Conservation (phyloP, 2,113 vertebrate genomes). For the Panthera uncia region DNA sequence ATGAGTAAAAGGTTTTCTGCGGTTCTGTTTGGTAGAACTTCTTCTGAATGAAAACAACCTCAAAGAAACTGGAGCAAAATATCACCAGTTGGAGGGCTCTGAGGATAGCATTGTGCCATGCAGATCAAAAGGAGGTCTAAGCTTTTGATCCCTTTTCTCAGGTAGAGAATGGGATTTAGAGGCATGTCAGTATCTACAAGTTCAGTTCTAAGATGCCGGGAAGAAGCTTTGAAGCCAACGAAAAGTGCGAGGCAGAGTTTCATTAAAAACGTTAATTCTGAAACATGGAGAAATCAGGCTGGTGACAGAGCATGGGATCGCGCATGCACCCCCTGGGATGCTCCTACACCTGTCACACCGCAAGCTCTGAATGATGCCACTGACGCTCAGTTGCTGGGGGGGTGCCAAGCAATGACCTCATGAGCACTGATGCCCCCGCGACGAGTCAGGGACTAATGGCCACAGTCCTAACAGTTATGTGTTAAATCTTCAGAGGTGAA, state of each 20-base stretch:
- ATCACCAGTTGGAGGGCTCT: slow-evolving; percentile 43
- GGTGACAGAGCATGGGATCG: not conserved
- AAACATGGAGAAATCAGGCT: not conserved
- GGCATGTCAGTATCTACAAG: slow-evolving; percentile 10
- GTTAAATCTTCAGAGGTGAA: not conserved
- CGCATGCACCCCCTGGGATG: not conserved
- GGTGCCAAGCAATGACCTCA: not conserved
- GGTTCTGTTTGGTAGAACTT: slow-evolving; percentile 63
- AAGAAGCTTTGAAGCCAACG: slow-evolving; percentile 45
- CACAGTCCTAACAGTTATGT: not conserved
- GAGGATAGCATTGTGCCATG: not conserved
- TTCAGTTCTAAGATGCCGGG: not conserved
- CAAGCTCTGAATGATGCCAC: not conserved
- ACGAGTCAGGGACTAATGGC: not conserved
- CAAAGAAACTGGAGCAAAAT: slow-evolving; percentile 40
- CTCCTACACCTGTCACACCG: too few species aligned
- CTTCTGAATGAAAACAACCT: slow-evolving; percentile 61
- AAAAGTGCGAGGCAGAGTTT: slow-evolving; percentile 17
- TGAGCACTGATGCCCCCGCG: not conserved
- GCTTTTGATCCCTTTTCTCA: slow-evolving; percentile 77
- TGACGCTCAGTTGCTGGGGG: accelerated
- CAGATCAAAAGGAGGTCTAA: slow-evolving; percentile 73
- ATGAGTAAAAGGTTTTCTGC: slow-evolving; percentile 9
- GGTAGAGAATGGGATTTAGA: slow-evolving; percentile 21
- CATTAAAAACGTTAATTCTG: not conserved